Evolutionary conservation across 2,113 vertebrate genomes (phyloP).

Genomic region (Crotalus horridus): DNA sequence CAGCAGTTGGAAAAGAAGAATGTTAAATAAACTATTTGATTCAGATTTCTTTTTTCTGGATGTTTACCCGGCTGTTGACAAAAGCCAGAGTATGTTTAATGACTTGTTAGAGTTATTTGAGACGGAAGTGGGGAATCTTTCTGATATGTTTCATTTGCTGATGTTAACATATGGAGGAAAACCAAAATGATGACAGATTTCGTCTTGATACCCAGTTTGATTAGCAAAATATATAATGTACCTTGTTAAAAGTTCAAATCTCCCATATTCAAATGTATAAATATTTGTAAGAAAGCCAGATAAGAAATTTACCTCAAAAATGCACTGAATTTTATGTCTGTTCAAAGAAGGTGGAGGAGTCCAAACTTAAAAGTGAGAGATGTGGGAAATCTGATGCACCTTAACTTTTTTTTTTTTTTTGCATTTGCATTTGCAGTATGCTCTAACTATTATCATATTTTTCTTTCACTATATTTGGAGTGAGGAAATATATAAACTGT

Average conservation of each 20-base stretch:
- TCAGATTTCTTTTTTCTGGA: conserved; percentile 73
- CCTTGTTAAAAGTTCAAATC: conserved; percentile 69
- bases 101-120: conserved; percentile 71
- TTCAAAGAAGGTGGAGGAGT: background rate
- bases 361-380: background rate
- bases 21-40: conserved; percentile 79
- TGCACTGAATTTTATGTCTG: conserved; percentile 29
- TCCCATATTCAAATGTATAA: conserved; percentile 69
- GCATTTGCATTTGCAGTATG: background rate
- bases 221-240: conserved; percentile 73
- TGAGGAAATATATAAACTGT: background rate
- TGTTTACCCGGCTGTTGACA: conserved; percentile 79
- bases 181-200: conserved; percentile 73
- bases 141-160: conserved; percentile 62
- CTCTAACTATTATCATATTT: background rate
- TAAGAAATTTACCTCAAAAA: conserved; percentile 65
- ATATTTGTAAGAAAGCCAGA: conserved; percentile 70
- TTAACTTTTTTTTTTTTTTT: background rate
- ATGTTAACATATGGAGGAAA: conserved; percentile 64
- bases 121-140: conserved; percentile 69
- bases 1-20: conserved; percentile 78
- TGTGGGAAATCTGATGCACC: background rate
- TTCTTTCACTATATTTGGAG: background rate
- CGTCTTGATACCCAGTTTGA: conserved; percentile 74
- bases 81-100: conserved; percentile 78